These are phyloP conservation scores for Schizaphis graminum DNA, from an alignment of 2,888 invertebrate species.

Conservation along the genomic window DNA sequence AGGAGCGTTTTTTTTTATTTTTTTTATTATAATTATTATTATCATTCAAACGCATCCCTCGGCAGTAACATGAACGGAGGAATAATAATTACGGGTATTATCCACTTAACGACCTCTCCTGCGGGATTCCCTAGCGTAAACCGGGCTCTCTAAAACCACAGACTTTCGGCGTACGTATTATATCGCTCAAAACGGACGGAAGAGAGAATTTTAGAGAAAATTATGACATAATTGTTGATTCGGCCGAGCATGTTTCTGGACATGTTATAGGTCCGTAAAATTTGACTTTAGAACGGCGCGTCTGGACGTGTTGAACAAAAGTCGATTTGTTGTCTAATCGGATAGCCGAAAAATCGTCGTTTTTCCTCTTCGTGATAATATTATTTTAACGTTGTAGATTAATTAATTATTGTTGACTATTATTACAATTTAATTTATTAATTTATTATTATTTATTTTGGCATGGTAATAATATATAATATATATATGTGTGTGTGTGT, in stretches of 20 bases:
- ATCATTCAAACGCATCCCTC: conserved; percentile 5
- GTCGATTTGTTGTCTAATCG: no score
- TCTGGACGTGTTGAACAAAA: no score
- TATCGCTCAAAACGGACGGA: background rate
- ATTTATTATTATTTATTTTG: no score
- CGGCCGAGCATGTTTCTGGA: background rate
- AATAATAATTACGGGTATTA: conserved; percentile 36
- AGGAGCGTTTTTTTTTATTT: background rate
- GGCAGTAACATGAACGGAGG: background rate
- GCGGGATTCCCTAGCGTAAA: background rate
- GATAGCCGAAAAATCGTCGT: no score
- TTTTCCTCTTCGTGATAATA: no score
- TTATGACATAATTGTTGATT: background rate
- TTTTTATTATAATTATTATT: background rate
- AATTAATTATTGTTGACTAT: background rate
- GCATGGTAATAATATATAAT: background rate
- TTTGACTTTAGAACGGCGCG: no score
- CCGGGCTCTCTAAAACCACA: background rate
- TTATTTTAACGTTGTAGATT: background rate
- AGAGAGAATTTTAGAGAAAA: no score
- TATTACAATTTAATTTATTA: no score
- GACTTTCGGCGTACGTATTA: background rate
- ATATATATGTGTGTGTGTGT: no score
- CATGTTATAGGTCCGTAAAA: background rate
- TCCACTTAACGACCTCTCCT: conserved; percentile 4